A percentile compares a stretch with the other conserved stretches of the same genome.
Conservation (phyloP, 2,888 invertebrate species). For the Caenorhabditis sp. region DNA sequence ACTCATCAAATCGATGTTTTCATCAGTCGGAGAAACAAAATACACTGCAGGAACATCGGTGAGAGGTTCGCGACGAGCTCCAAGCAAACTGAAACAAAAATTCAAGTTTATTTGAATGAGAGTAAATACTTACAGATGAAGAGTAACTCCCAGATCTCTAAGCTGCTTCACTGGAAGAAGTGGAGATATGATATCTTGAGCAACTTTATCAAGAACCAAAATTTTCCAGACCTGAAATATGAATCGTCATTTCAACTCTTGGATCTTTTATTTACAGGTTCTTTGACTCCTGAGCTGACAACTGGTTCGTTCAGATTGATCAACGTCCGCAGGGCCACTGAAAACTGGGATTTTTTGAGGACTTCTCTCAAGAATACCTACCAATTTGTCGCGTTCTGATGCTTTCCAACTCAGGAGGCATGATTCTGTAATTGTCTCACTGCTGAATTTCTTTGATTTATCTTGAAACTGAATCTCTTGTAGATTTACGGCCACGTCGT, state of each 20-base stretch:
- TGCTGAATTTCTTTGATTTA: slow-evolving; percentile 1
- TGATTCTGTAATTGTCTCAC: slow-evolving; percentile 9
- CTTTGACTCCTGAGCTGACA: slow-evolving; percentile 77
- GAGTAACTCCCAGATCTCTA: slow-evolving; percentile 95
- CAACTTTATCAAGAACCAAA: slow-evolving; percentile 94
- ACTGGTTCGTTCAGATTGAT: slow-evolving; percentile 82
- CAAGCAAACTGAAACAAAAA: slow-evolving; percentile 76
- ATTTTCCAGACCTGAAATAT: slow-evolving; percentile 85
- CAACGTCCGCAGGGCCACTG: slow-evolving; percentile 81
- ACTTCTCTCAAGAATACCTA: slow-evolving; percentile 26
- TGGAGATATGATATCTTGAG: slow-evolving; percentile 98
- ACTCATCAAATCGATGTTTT: slow-evolving; percentile 94
- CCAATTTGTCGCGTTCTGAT: slow-evolving; percentile 75
- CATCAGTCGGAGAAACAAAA: slow-evolving; percentile 96
- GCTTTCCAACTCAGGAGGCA: slow-evolving; percentile 70
- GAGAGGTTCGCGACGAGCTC: slow-evolving; percentile 87
- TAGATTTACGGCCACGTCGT: slow-evolving; percentile 67
- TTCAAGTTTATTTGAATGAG: not conserved
- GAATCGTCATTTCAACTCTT: not conserved
- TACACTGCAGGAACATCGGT: slow-evolving; percentile 99
- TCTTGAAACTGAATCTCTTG: slow-evolving; percentile 32
- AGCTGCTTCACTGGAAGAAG: slow-evolving; percentile 96
- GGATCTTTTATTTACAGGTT: slow-evolving; percentile 72
- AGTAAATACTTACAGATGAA: slow-evolving; percentile 90
- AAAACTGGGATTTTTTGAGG: slow-evolving; percentile 26